Percentiles rank a stretch among this genome's conserved stretches.
Conservation (phyloP, 2,113 vertebrate genomes). For the Sylvia atricapilla region DNA sequence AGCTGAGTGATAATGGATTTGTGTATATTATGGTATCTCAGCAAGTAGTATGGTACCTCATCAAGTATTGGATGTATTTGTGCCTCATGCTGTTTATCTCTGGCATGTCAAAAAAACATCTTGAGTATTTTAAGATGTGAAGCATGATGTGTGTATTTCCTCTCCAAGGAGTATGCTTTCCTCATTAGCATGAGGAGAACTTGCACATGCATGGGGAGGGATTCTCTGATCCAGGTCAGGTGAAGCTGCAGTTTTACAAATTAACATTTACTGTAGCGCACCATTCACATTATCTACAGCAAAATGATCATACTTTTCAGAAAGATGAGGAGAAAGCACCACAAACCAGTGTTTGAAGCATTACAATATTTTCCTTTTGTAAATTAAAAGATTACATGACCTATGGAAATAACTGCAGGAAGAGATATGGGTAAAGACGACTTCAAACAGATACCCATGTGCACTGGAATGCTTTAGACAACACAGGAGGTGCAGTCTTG, state of each 20-base stretch:
- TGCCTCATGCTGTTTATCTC: background rate
- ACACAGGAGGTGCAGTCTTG: background rate
- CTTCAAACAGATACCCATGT: background rate
- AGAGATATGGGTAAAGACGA: background rate
- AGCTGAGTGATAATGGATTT: slow-evolving; percentile 4
- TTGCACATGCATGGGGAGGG: background rate
- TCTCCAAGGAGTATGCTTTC: background rate
- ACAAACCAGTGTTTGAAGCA: background rate
- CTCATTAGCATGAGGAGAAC: background rate
- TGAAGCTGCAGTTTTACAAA: background rate
- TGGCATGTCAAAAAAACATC: background rate
- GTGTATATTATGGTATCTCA: background rate
- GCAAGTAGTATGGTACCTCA: background rate
- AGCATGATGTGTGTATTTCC: background rate
- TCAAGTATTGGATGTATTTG: background rate
- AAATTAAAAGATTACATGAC: background rate
- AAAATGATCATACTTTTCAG: background rate
- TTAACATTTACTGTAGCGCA: background rate
- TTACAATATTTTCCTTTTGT: background rate
- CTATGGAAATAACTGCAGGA: background rate
- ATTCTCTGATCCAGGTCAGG: background rate
- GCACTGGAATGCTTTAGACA: background rate
- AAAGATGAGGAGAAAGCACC: background rate
- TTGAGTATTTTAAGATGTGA: slow-evolving; percentile 14
- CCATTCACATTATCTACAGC: background rate